phyloP scores from a whole-genome alignment of 37 sponge, comb jelly and placozoan species.

The Cliona cf. orientalis region DNA sequence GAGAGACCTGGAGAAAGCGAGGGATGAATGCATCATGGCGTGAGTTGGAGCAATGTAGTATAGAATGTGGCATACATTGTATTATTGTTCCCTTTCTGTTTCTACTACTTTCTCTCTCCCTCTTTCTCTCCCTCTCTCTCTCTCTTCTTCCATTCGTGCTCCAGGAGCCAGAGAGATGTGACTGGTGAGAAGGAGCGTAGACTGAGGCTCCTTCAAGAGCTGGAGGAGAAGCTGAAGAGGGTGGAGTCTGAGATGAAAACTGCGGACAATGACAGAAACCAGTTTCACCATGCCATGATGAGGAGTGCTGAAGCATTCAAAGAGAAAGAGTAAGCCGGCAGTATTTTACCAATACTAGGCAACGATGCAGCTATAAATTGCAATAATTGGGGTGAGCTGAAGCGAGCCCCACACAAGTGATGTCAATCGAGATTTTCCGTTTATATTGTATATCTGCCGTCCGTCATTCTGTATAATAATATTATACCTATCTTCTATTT shows the following conservation, averaged over 20 bases:
- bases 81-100: too few species aligned
- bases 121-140: too few species aligned
- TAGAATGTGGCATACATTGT: too few species aligned
- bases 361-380: too few species aligned
- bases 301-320: neutral
- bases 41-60: neutral
- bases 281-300: conserved; percentile 27
- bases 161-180: conserved; percentile 42
- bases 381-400: too few species aligned
- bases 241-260: conserved; percentile 23
- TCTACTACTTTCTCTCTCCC: too few species aligned
- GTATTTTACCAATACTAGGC: neutral
- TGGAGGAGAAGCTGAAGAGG: neutral
- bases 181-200: conserved; percentile 45
- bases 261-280: conserved; percentile 24
- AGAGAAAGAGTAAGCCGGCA: neutral
- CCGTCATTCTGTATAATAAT: too few species aligned
- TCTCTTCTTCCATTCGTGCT: too few species aligned
- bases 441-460: too few species aligned
- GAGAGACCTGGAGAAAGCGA: conserved; percentile 26
- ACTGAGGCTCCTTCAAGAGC: conserved; percentile 13
- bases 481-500: too few species aligned
- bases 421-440: too few species aligned
- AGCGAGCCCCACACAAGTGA: too few species aligned
- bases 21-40: conserved; percentile 9